phyloP scores from a whole-genome alignment of 2,888 invertebrate genomes.

The Lasioglossum pauxillum region DNA sequence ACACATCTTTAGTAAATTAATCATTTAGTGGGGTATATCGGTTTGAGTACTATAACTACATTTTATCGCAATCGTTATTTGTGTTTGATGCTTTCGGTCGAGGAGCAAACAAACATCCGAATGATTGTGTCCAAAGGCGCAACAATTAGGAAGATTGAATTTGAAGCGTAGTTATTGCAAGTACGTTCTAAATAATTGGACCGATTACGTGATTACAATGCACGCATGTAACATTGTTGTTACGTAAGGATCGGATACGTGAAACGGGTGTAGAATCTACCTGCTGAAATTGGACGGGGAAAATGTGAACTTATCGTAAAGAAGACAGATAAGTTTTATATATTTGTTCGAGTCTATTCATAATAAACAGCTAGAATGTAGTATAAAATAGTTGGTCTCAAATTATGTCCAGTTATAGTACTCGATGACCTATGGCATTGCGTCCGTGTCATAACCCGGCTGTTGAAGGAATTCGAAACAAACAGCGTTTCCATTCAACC shows the following conservation, averaged over 20 bases:
- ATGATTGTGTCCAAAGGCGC: not conserved
- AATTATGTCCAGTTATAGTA: not conserved
- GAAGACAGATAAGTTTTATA: not conserved
- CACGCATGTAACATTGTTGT: not conserved
- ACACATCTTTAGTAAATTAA: not conserved
- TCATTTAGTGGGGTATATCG: not conserved
- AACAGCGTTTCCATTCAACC: not conserved
- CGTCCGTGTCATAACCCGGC: not conserved
- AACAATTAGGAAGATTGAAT: conserved; percentile 5
- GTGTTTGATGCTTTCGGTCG: not conserved
- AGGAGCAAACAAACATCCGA: not conserved
- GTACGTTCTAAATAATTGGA: conserved; percentile 25
- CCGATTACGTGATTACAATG: conserved; percentile 24
- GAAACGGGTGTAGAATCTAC: not conserved
- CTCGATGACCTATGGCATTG: not conserved
- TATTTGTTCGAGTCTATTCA: not conserved
- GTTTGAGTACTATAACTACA: no score
- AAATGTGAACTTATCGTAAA: not conserved
- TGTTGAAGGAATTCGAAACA: not conserved
- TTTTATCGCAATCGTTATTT: no score
- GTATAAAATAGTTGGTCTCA: no score
- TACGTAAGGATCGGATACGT: conserved; percentile 3
- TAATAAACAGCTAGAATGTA: no score
- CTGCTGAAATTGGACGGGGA: not conserved
- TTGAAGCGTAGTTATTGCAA: not conserved